phyloP scores from a whole-genome alignment of 1,140 invertebrate species.

The Physella acuta region DNA sequence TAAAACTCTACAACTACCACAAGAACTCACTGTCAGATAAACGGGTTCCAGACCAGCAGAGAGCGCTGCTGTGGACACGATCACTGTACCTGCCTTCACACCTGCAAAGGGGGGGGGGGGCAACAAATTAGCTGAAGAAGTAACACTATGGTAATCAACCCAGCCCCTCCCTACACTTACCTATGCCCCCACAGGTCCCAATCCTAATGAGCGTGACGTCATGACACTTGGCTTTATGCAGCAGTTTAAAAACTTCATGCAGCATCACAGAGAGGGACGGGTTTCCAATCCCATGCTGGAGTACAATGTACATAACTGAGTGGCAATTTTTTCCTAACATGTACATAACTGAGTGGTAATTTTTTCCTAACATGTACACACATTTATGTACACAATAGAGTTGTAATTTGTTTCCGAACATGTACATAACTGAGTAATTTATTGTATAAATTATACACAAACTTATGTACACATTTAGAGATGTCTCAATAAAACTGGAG shows the following conservation, averaged over 20 bases:
- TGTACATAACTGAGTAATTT: background rate
- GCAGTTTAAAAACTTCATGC: slow-evolving; percentile 89
- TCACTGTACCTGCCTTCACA: slow-evolving; percentile 80
- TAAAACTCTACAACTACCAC: no score
- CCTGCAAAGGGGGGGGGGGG: no score
- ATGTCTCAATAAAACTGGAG: no score
- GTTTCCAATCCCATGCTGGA: slow-evolving; percentile 90
- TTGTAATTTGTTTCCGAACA: background rate
- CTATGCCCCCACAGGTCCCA: slow-evolving; percentile 91
- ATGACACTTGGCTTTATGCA: slow-evolving; percentile 82
- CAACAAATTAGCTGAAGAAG: no score
- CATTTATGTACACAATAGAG: background rate
- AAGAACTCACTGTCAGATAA: slow-evolving; percentile 58
- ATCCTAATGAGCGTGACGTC: slow-evolving; percentile 90
- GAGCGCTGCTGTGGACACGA: slow-evolving; percentile 82
- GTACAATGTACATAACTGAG: slow-evolving; percentile 23
- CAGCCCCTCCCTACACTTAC: slow-evolving; percentile 51
- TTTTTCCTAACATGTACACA: background rate
- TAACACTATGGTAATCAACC: no score
- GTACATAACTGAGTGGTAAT: background rate
- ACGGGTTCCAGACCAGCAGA: slow-evolving; percentile 74
- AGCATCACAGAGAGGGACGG: slow-evolving; percentile 88
- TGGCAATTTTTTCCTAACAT: background rate
- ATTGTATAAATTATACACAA: background rate
- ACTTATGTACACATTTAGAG: no score